These are phyloP conservation scores for Neelides sp. DNA, from an alignment of 1,140 invertebrate genomes.

Conservation along the genomic window DNA sequence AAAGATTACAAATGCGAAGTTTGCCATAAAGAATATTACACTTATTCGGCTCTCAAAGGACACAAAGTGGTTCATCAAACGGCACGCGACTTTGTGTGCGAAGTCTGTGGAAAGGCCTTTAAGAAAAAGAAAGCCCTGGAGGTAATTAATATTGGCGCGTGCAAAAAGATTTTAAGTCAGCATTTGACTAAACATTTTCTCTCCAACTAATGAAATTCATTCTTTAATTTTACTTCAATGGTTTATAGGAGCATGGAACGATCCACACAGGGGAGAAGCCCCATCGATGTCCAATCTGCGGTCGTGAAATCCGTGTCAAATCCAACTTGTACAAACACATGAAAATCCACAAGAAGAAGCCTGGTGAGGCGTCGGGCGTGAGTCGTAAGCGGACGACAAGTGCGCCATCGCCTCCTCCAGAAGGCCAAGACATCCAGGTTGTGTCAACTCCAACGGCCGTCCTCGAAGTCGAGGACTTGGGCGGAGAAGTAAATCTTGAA, in stretches of 20 bases:
- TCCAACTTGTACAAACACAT: constrained; percentile 31
- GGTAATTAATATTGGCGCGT: constrained; percentile 9
- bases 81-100: constrained; percentile 18
- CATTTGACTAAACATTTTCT: background rate
- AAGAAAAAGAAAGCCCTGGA: constrained; percentile 28
- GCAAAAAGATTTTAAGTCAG: background rate
- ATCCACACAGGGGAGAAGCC: constrained; percentile 34
- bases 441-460: background rate
- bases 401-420: background rate
- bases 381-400: background rate
- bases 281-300: constrained; percentile 33
- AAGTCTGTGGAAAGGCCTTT: constrained; percentile 24
- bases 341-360: constrained; percentile 28
- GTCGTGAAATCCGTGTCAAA: constrained; percentile 27
- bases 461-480: background rate
- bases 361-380: background rate
- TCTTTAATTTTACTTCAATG: background rate
- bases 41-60: constrained; percentile 22
- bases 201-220: background rate
- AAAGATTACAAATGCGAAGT: constrained; percentile 27
- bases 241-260: constrained; percentile 23
- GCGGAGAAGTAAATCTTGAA: background rate
- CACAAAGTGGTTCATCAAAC: constrained; percentile 28
- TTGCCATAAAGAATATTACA: constrained; percentile 20
- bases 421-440: background rate